Conservation (phyloP, 1,140 invertebrate genomes). For the Neocloeon triangulifer region DNA sequence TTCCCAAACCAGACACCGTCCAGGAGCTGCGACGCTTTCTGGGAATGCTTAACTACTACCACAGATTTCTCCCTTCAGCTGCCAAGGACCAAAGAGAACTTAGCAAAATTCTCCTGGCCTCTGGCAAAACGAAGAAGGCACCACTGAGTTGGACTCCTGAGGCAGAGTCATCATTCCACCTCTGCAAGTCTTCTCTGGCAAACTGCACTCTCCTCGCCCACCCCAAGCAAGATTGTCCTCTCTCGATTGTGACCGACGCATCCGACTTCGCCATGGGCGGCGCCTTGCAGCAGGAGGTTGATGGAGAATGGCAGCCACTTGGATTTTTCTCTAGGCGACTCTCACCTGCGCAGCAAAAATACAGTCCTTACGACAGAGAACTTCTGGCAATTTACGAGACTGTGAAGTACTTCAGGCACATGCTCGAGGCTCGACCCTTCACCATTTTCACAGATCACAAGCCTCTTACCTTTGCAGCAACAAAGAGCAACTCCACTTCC, state of each 20-base stretch:
- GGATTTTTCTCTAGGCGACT: slow-evolving; percentile 19
- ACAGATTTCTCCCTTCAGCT: slow-evolving; percentile 12
- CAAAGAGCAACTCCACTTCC: slow-evolving; percentile 11
- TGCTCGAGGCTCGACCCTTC: slow-evolving; percentile 17
- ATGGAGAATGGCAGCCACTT: slow-evolving; percentile 12
- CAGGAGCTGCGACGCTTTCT: slow-evolving; percentile 16
- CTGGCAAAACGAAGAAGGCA: background rate
- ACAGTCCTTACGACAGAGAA: slow-evolving; percentile 20
- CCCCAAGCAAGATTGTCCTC: slow-evolving; percentile 8
- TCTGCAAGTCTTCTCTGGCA: slow-evolving; percentile 16
- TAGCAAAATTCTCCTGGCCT: background rate
- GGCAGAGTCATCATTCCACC: slow-evolving; percentile 14
- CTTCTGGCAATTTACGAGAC: slow-evolving; percentile 20
- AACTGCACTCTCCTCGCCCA: slow-evolving; percentile 10
- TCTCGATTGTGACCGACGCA: slow-evolving; percentile 13
- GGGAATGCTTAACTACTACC: slow-evolving; percentile 19
- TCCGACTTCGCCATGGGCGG: slow-evolving; percentile 16
- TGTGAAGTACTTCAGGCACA: slow-evolving; percentile 18
- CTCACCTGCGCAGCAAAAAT: slow-evolving; percentile 13
- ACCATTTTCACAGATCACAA: slow-evolving; percentile 18
- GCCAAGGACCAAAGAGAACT: slow-evolving; percentile 9
- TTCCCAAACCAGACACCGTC: slow-evolving; percentile 12
- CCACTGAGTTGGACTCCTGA: slow-evolving; percentile 7
- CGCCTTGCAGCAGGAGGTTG: slow-evolving; percentile 14
- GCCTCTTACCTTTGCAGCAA: slow-evolving; percentile 15